Percentiles rank a stretch among this genome's conserved stretches.
Evolutionary conservation across 2,113 vertebrate species (phyloP).

Genomic region (Capreolus pygargus): DNA sequence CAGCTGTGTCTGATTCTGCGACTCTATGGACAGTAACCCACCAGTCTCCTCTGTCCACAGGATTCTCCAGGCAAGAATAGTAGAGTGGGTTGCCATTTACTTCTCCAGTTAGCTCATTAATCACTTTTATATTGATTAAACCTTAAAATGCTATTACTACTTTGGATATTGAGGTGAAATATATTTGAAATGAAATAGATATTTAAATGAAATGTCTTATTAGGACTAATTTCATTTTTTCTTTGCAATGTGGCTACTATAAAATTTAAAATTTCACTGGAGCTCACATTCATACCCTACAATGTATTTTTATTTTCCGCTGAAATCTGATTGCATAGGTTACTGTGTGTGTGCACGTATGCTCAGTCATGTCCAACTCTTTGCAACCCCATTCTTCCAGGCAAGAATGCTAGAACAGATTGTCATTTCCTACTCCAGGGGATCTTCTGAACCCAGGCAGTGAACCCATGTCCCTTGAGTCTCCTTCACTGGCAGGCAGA

Average conservation of each 20-base stretch:
- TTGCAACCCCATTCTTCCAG: not conserved
- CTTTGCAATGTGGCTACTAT: not conserved
- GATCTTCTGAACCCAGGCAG: not conserved
- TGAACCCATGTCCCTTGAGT: not conserved
- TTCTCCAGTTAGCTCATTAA: not conserved
- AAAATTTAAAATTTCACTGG: not conserved
- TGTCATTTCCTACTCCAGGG: not conserved
- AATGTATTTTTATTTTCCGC: not conserved
- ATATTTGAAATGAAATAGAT: not conserved
- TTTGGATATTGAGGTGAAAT: not conserved
- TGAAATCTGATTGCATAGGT: not conserved
- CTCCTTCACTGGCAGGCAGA: not conserved
- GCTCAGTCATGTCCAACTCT: not conserved
- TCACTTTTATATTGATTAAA: not conserved
- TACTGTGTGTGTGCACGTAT: not conserved
- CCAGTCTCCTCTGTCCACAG: not conserved
- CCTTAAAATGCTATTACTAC: not conserved
- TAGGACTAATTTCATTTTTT: not conserved
- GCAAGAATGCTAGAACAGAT: not conserved
- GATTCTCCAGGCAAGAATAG: not conserved
- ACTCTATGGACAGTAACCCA: not conserved
- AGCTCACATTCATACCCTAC: not conserved
- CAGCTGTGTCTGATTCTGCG: accelerated
- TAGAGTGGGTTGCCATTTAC: not conserved
- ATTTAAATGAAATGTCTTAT: not conserved